Evolutionary conservation across 2,888 invertebrate genomes (phyloP).

Genomic region (Stegana nigrithorax): DNA sequence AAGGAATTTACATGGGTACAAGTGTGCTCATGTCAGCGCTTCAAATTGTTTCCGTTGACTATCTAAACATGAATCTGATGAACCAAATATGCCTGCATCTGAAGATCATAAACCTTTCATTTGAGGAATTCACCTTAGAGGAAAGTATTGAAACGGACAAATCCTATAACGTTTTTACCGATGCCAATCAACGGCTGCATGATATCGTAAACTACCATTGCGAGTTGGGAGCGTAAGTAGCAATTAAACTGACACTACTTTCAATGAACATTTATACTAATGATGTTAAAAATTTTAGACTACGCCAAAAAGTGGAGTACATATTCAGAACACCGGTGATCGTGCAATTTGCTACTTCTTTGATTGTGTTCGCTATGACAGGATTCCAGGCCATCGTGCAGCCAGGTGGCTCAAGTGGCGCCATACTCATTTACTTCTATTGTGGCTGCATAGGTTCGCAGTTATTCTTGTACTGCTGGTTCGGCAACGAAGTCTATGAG

Average conservation of each 20-base stretch:
- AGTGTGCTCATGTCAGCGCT: slow-evolving; percentile 33
- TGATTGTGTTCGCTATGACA: slow-evolving; percentile 43
- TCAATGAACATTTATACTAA: background rate
- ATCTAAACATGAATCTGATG: slow-evolving; percentile 41
- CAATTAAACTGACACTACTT: background rate
- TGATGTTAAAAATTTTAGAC: slow-evolving; percentile 21
- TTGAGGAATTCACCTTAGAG: slow-evolving; percentile 32
- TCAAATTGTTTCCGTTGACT: slow-evolving; percentile 45
- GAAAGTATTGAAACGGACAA: too few relatives aligned
- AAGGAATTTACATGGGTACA: slow-evolving; percentile 37
- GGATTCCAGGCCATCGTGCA: slow-evolving; percentile 43
- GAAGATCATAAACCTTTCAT: slow-evolving; percentile 41
- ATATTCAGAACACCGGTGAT: slow-evolving; percentile 40
- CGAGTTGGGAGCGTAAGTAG: slow-evolving; percentile 33
- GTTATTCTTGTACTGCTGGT: slow-evolving; percentile 47
- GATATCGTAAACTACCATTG: slow-evolving; percentile 39
- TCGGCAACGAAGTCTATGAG: slow-evolving; percentile 46
- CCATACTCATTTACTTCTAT: slow-evolving; percentile 42
- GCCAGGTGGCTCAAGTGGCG: slow-evolving; percentile 27
- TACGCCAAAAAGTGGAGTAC: slow-evolving; percentile 35
- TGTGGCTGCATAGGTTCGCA: slow-evolving; percentile 41
- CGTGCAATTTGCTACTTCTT: slow-evolving; percentile 41
- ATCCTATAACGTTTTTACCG: too few relatives aligned
- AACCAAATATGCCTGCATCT: slow-evolving; percentile 47
- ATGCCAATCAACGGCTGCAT: slow-evolving; percentile 20